These are phyloP conservation scores for Parapsyche elsis DNA, from an alignment of 1,140 invertebrate species.

Conservation along the genomic window DNA sequence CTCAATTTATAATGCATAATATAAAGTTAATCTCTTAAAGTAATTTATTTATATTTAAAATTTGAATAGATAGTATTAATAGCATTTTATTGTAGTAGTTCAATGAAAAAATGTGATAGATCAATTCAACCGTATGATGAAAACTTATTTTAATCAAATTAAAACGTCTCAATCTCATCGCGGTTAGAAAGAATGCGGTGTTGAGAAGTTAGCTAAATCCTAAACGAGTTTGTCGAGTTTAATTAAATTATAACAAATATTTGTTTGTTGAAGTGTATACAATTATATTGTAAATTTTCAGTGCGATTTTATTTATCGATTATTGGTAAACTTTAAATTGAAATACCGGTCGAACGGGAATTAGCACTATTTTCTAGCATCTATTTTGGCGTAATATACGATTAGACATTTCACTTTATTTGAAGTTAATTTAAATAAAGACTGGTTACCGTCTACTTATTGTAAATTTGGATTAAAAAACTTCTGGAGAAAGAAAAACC, in stretches of 20 bases:
- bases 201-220: neutral
- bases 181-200: neutral
- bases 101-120: too few species aligned
- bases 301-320: neutral
- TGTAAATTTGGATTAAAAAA: too few species aligned
- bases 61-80: too few species aligned
- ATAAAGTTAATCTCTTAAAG: too few species aligned
- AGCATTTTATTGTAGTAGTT: too few species aligned
- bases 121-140: too few species aligned
- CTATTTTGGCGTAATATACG: neutral
- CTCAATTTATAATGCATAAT: too few species aligned
- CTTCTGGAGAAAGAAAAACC: too few species aligned
- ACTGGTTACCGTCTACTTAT: too few species aligned
- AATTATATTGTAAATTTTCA: neutral
- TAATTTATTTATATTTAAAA: too few species aligned
- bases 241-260: conserved; percentile 11
- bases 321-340: neutral
- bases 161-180: neutral
- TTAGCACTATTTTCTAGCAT: neutral
- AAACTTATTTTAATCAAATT: conserved; percentile 3
- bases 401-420: neutral
- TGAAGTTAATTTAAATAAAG: too few species aligned
- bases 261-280: neutral
- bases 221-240: conserved; percentile 9
- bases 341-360: conserved; percentile 13